Evolutionary conservation across 2,113 vertebrate genomes (phyloP), one percentile per base, ranked within the genome.

Genomic region (Poecilia latipinna): DNA sequence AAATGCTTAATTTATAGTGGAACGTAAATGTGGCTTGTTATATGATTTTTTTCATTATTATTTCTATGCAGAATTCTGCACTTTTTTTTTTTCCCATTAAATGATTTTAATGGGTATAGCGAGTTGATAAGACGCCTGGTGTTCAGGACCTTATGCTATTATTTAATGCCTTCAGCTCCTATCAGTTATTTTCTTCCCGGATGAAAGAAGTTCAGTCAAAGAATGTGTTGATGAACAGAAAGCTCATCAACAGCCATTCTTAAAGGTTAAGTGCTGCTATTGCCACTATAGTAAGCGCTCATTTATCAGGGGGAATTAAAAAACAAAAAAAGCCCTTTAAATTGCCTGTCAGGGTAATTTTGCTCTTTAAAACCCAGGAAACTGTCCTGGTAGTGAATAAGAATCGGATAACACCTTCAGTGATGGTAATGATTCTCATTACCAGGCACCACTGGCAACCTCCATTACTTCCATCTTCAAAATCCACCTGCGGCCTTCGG

Each of bases 381-480:
- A 70, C 60, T 0, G 3, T 33, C 73, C 12, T 24, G n/a, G 64
- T 32, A 11, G 68, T 32, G 68, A 64, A 80, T 82, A 88, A 82
- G 75, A 51, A 60, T 61, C 29, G 3, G 89, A 91, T 90, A 91
- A 89, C 79, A n/a, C 85, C 78, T 44, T 24, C 2, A 57, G 76
- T 78, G 86, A 84, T 62, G 70, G 71, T 64, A 82, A 79, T 68
- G 74, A 75, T 91, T 91, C 86, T 89, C 91, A 91, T 94, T 90
- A 91, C 82, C 81, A 79, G 72, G 72, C 77, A 87, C 82, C 71
- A 88, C 1, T 42, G 39, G 39, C 80, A 71, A 69, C 71, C 42
- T 72, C 72, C 62, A 57, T 68, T 61, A 61, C 65, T 64, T 61
- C 67, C 39, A 82, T 75, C 54, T 77, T 64, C 70, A 72, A 68